These are phyloP conservation scores for Hipparchia semele DNA, from an alignment of 2,888 invertebrate species.

Conservation along the genomic window DNA sequence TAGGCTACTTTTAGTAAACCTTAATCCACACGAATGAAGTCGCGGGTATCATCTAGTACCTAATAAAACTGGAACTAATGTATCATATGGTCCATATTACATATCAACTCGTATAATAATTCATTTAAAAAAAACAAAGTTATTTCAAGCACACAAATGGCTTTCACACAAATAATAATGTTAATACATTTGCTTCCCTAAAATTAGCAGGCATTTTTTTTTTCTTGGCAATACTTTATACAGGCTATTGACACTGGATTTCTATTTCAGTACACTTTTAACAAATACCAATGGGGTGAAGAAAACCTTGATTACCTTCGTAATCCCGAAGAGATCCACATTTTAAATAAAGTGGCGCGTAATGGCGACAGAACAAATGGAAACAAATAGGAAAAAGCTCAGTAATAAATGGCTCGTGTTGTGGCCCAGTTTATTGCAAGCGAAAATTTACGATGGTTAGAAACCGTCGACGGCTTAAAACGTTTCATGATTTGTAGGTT, in stretches of 20 bases:
- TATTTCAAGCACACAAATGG: no score
- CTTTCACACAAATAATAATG: no score
- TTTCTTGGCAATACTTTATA: not conserved
- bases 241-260: not conserved
- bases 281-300: slow-evolving; percentile 39
- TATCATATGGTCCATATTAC: no score
- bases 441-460: slow-evolving; percentile 55
- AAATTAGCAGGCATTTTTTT: not conserved
- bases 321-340: slow-evolving; percentile 53
- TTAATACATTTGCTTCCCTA: no score
- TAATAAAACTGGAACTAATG: not conserved
- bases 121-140: no score
- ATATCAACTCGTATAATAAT: no score
- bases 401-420: slow-evolving; percentile 61
- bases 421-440: slow-evolving; percentile 57
- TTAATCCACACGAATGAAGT: no score
- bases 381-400: slow-evolving; percentile 68
- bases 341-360: slow-evolving; percentile 61
- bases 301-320: slow-evolving; percentile 64
- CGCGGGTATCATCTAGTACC: no score
- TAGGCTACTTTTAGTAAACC: no score
- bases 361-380: slow-evolving; percentile 67
- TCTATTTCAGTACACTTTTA: slow-evolving; percentile 8
- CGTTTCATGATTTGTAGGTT: slow-evolving; percentile 32
- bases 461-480: slow-evolving; percentile 35